Conservation (phyloP, 2,888 invertebrate species). For the Timema cristinae region DNA sequence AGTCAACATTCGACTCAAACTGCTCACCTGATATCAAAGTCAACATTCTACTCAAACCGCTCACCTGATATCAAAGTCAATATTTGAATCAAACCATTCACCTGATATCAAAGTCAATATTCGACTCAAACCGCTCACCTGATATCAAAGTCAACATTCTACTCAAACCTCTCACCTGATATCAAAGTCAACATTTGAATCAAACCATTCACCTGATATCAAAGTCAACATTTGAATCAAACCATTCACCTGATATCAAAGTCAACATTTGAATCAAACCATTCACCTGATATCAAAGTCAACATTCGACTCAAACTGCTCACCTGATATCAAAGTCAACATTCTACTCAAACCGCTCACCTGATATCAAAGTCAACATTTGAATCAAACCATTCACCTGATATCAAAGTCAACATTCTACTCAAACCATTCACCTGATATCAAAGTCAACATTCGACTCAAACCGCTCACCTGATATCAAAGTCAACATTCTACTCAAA, state of each 20-base stretch:
- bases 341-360: background rate
- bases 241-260: background rate
- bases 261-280: background rate
- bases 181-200: constrained; percentile 98
- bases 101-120: background rate
- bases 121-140: background rate
- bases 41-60: background rate
- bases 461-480: constrained; percentile 68
- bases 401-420: background rate
- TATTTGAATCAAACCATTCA: background rate
- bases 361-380: constrained; percentile 3
- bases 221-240: background rate
- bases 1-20: constrained; percentile 96
- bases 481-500: constrained; percentile 98
- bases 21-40: background rate
- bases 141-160: background rate
- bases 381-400: background rate
- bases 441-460: background rate
- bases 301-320: constrained; percentile 84
- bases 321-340: background rate
- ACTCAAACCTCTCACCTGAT: constrained; percentile 56
- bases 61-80: constrained; percentile 4
- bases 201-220: constrained; percentile 58
- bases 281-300: constrained; percentile 90
- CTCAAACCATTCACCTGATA: background rate